phyloP scores from a whole-genome alignment of 2,797 vertebrate species.

The Eupleurogrammus muticus region DNA sequence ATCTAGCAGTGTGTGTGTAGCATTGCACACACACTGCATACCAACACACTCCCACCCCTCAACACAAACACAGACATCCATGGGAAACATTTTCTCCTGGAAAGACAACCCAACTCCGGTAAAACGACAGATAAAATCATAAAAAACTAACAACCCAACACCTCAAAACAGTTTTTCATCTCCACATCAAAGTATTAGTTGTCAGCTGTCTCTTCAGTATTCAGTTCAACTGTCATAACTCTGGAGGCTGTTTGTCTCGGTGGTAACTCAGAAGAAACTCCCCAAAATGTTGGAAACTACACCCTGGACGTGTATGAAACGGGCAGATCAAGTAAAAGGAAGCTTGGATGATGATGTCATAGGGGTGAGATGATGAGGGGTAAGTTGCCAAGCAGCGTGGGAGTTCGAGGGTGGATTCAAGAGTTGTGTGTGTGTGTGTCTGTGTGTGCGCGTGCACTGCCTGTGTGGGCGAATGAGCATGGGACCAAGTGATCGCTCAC shows the following conservation, averaged over 20 bases:
- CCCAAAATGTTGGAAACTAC: neutral
- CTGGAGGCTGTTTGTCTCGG: neutral
- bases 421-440: slow-evolving; percentile 46
- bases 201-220: too few relatives aligned
- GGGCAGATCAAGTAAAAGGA: slow-evolving; percentile 3
- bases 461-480: slow-evolving; percentile 66
- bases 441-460: slow-evolving; percentile 30
- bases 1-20: slow-evolving; percentile 43
- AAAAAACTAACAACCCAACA: neutral
- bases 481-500: slow-evolving; percentile 68
- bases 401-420: slow-evolving; percentile 68
- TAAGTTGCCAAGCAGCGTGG: slow-evolving; percentile 66
- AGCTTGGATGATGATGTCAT: slow-evolving; percentile 24
- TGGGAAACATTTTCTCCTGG: neutral
- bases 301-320: neutral
- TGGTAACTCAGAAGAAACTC: neutral
- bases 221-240: neutral
- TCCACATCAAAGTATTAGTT: neutral
- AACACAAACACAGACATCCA: neutral
- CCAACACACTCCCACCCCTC: slow-evolving; percentile 17
- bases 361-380: slow-evolving; percentile 52
- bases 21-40: slow-evolving; percentile 39
- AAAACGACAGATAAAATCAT: neutral
- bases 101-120: neutral
- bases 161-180: neutral